Evolutionary conservation across 2,113 vertebrate species (phyloP).

Genomic region (Mus pahari): DNA sequence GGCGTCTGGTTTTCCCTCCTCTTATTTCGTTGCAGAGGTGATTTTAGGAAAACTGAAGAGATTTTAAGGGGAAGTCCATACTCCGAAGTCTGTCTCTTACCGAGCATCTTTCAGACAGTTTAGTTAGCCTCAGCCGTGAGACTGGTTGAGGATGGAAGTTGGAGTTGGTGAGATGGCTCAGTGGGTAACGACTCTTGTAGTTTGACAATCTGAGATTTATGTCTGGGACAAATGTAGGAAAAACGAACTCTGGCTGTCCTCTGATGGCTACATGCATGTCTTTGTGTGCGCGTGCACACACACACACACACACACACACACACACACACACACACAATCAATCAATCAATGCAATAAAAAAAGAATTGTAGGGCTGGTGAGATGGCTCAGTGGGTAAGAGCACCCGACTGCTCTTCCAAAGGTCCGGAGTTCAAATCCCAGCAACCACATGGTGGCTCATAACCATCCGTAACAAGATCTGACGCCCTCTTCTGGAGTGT

Average conservation of each 20-base stretch:
- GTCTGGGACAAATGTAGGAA: not conserved
- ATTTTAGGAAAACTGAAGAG: conserved; percentile 27
- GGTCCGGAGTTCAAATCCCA: too few relatives aligned
- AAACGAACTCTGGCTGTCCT: not conserved
- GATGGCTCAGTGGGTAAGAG: too few relatives aligned
- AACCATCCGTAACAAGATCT: too few relatives aligned
- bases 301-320: not conserved
- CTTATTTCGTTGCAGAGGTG: not conserved
- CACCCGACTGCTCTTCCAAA: too few relatives aligned
- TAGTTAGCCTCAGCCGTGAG: not conserved
- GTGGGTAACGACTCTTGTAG: not conserved
- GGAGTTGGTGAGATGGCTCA: not conserved
- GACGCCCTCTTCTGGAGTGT: too few relatives aligned
- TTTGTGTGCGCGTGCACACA: not conserved
- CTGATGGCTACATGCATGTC: not conserved
- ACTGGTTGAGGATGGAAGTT: not conserved
- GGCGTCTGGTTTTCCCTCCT: not conserved
- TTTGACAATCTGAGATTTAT: not conserved
- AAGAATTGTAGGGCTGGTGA: too few relatives aligned
- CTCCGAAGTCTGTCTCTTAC: not conserved
- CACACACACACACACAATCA: too few relatives aligned
- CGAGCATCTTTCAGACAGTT: not conserved
- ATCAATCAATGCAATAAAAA: not conserved
- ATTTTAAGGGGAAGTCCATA: not conserved
- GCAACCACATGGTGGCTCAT: too few relatives aligned